Evolutionary conservation across 2,888 invertebrate species (phyloP).

Genomic region (Amiota mariae): DNA sequence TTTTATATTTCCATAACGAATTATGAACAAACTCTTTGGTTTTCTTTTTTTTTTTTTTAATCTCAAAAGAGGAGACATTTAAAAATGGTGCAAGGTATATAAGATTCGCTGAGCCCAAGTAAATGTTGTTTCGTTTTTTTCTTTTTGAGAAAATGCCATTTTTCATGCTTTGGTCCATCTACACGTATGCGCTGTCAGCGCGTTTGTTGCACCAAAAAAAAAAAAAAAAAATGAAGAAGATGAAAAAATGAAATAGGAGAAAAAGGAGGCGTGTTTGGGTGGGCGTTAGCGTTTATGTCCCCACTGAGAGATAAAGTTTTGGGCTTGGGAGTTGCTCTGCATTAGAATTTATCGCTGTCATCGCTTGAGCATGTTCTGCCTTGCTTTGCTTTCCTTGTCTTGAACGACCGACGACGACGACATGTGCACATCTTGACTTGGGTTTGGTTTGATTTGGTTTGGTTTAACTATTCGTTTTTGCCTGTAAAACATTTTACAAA

Average conservation of each 20-base stretch:
- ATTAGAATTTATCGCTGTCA: slow-evolving; percentile 66
- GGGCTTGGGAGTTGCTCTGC: slow-evolving; percentile 45
- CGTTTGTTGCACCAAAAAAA: not conserved
- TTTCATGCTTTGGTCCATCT: slow-evolving; percentile 59
- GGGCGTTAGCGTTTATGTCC: slow-evolving; percentile 12
- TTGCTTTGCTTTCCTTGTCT: slow-evolving; percentile 27
- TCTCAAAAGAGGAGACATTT: too few relatives aligned
- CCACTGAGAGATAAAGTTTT: slow-evolving; percentile 1
- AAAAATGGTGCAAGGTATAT: too few relatives aligned
- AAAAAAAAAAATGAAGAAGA: too few relatives aligned
- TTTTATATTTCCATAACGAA: slow-evolving; percentile 11
- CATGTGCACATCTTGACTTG: slow-evolving; percentile 55
- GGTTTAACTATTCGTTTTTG: slow-evolving; percentile 28
- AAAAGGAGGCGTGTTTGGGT: not conserved
- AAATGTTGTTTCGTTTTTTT: not conserved
- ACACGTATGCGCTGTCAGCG: slow-evolving; percentile 16
- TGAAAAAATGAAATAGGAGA: too few relatives aligned
- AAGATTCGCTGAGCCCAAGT: too few relatives aligned
- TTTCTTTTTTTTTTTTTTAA: slow-evolving; percentile 33
- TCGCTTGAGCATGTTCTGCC: slow-evolving; percentile 46
- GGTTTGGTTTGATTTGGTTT: slow-evolving; percentile 25
- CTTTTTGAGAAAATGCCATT: slow-evolving; percentile 50
- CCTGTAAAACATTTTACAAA: too few relatives aligned
- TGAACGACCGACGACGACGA: slow-evolving; percentile 45
- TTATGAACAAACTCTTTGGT: slow-evolving; percentile 52